Conservation (phyloP, 2,113 vertebrate species). For the Charina bottae region DNA sequence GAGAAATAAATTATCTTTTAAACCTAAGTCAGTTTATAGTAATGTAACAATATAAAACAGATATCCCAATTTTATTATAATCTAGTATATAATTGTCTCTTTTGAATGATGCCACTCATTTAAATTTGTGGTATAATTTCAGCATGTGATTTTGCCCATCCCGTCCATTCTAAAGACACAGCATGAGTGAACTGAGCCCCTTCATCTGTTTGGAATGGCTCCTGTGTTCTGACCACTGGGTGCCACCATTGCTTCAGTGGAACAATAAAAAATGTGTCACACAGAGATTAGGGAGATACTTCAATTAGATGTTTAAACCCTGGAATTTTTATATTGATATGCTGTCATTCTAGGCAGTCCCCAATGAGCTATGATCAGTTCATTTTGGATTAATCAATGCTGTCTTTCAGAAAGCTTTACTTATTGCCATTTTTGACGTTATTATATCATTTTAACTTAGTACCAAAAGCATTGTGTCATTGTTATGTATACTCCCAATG, state of each 20-base stretch:
- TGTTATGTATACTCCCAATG: background rate
- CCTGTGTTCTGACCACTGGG: conserved; percentile 58
- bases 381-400: background rate
- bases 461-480: background rate
- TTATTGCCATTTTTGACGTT: background rate
- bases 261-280: background rate
- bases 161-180: background rate
- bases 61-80: background rate
- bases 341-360: conserved; percentile 42
- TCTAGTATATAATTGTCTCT: background rate
- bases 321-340: conserved; percentile 41
- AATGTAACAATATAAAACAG: background rate
- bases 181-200: background rate
- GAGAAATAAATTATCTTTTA: background rate
- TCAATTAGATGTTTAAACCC: conserved; percentile 10
- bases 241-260: conserved; percentile 62
- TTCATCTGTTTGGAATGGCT: background rate
- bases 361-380: background rate
- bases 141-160: background rate
- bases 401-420: background rate
- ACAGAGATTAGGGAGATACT: conserved; percentile 30
- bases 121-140: fast-evolving
- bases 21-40: background rate
- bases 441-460: background rate
- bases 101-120: fast-evolving